These are phyloP conservation scores for Volucella inanis DNA, from an alignment of 2,888 invertebrate genomes.

Conservation along the genomic window DNA sequence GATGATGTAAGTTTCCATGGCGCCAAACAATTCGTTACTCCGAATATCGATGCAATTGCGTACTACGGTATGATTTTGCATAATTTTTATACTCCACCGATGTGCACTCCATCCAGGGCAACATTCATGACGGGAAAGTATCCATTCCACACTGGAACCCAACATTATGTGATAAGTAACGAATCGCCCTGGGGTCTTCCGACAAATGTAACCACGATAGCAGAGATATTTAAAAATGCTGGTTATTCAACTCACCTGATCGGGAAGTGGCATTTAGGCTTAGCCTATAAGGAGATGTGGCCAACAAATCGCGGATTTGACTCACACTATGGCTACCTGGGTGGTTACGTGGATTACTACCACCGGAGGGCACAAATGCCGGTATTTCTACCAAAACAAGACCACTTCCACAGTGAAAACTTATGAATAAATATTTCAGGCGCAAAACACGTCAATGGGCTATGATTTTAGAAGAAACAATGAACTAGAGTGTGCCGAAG, in stretches of 20 bases:
- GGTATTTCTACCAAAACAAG: conserved; percentile 73
- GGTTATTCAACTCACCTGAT: conserved; percentile 92
- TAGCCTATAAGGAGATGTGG: conserved; percentile 85
- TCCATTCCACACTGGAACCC: conserved; percentile 92
- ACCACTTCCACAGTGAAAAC: background rate
- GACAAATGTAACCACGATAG: conserved; percentile 87
- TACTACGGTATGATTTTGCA: conserved; percentile 93
- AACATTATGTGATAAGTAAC: conserved; percentile 87
- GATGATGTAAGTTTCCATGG: conserved; percentile 96
- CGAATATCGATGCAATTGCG: conserved; percentile 94
- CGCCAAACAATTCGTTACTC: conserved; percentile 92
- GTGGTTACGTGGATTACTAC: conserved; percentile 92
- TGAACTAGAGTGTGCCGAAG: conserved; percentile 84
- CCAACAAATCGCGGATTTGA: conserved; percentile 91
- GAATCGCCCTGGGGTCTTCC: conserved; percentile 90
- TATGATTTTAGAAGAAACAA: conserved; percentile 84
- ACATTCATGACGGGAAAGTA: conserved; percentile 93
- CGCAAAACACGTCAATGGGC: conserved; percentile 79
- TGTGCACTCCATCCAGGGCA: conserved; percentile 93
- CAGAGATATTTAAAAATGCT: conserved; percentile 87
- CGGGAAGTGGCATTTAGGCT: conserved; percentile 97
- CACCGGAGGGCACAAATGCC: conserved; percentile 85
- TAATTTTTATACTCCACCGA: conserved; percentile 90
- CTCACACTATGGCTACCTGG: conserved; percentile 92
- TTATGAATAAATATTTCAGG: conserved; percentile 7